Percentiles rank a stretch among this genome's conserved stretches.
These are phyloP conservation scores for Zeugodacus cucurbitae DNA, from an alignment of 1,140 invertebrate species.

Conservation along the genomic window DNA sequence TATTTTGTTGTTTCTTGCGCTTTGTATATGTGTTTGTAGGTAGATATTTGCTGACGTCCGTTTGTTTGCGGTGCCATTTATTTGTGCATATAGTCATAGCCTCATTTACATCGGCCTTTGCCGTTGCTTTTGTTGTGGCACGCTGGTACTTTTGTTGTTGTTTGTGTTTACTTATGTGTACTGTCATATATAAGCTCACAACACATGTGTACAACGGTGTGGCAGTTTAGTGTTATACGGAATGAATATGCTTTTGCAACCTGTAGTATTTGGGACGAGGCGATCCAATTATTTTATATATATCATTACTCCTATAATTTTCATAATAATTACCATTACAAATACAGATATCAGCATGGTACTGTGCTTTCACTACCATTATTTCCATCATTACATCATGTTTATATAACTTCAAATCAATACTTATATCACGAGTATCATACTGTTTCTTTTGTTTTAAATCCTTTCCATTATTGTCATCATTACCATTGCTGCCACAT, in stretches of 20 bases:
- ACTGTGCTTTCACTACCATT: too few species aligned
- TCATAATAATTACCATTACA: too few species aligned
- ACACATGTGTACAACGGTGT: neutral
- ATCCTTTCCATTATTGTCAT: too few species aligned
- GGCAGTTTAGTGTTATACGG: neutral
- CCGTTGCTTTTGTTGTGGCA: neutral
- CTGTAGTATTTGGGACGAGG: neutral
- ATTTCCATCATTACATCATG: too few species aligned
- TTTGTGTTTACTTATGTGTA: neutral
- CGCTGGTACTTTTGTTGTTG: neutral
- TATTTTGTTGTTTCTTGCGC: neutral
- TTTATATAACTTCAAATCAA: too few species aligned
- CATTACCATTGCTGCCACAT: too few species aligned
- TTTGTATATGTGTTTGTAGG: neutral
- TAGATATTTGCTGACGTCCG: neutral
- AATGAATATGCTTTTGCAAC: neutral
- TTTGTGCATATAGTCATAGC: constrained; percentile 24
- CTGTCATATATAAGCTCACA: neutral
- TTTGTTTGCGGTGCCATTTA: constrained; percentile 30
- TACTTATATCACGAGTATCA: neutral
- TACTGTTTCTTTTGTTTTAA: too few species aligned
- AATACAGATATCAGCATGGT: too few species aligned
- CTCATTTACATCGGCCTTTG: neutral
- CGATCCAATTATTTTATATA: too few species aligned
- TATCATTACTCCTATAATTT: too few species aligned